Base-by-base conservation (phyloP, 2,113 vertebrate genomes). In the Holacanthus passer region DNA sequence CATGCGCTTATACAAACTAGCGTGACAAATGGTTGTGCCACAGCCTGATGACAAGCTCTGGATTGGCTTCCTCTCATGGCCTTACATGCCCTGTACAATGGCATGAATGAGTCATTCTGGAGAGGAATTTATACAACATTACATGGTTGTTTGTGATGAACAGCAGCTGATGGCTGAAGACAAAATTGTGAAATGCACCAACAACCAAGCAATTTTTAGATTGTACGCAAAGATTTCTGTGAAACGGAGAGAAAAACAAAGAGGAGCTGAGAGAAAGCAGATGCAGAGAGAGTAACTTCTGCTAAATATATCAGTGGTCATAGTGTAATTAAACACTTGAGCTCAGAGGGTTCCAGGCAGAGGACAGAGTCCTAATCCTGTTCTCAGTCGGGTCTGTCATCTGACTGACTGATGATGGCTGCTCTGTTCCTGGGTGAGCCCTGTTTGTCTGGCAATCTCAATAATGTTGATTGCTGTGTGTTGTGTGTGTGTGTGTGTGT, bases 321-420 rank as follows among this genome's bases (percentile, higher is more conserved):
- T 19, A 72, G 72, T 86, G 81, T 84, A 86, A 91, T 91, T 87
- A 90, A 91, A 85, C 43, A 82, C 39, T 59, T 11, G 32, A 63
- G 80, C 53, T 70, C 60, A 64, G 43, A 79, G 65, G 73, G 77
- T 39, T 63, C 58, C 78, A 81, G 73, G 67, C 84, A 66, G 79
- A 87, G 88, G 86, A 86, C 83, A 79, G 59, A 77, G 79, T 79
- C 73, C 35, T 91, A 94, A 94, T 94, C 91, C 91, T 84, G 76
- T 53, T 84, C 88, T 81, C 87, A 86, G 86, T 81, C 85, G 75
- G 78, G 80, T 84, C 71, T 87, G 88, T 82, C 79, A 81, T 81
- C 84, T 71, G 82, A 87, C 74, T 73, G 71, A 74, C 85, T 88
- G 73, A 70, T 77, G 68, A 68, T 73, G 76, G 79, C 78, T 72